Base-by-base conservation (phyloP, 2,797 vertebrate species). In the Choloepus didactylus region DNA sequence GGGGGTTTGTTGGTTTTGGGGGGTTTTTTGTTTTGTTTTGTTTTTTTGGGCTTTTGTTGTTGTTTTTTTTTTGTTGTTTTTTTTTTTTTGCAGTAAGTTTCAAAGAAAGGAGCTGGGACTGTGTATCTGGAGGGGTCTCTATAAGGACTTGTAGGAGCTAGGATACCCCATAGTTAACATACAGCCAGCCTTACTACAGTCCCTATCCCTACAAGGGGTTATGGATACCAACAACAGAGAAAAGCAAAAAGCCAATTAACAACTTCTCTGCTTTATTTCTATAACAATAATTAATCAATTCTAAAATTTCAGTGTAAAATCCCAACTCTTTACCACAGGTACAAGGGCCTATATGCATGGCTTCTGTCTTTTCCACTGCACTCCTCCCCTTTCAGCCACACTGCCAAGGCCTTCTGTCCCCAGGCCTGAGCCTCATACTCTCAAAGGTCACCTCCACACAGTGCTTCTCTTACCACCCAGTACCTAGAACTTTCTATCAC, bases 271-370 rank as follows among this genome's bases (percentile, higher is more conserved):
- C 14, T 91, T 92, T 35, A 35, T 75, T 77, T 89, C 72, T 35
- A 27, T 27, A 72, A n/a, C 67, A 73, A 60, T 81, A 66, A 75
- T 21, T 60, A 75, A 76, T 49, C 56, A 60, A 82, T 51, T 86
- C n/a, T 70, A 72, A 93, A 80, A 88, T 70, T 60, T 60, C 84
- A 95, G 69, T 46, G 70, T 56, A n/a, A 87, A 93, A 67, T 62
- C 44, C 49, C 69, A 92, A 41, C 29, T 27, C 41, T 70, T 44
- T 59, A 38, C 31, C 38, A 18, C 25, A 59, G 5, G 4, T 49
- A 79, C 14, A 54, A 72, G n/a, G 46, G 46, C 49, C 56, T 27
- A 0, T 4, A 23, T 27, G 82, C 46, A n/a, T 12, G 31, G 21
- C n/a, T 38, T n/a, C 23, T 35, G 27, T n/a, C 46, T 51, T 23